Conservation (phyloP, 2,113 vertebrate genomes). For the Todiramphus saurophagus region DNA sequence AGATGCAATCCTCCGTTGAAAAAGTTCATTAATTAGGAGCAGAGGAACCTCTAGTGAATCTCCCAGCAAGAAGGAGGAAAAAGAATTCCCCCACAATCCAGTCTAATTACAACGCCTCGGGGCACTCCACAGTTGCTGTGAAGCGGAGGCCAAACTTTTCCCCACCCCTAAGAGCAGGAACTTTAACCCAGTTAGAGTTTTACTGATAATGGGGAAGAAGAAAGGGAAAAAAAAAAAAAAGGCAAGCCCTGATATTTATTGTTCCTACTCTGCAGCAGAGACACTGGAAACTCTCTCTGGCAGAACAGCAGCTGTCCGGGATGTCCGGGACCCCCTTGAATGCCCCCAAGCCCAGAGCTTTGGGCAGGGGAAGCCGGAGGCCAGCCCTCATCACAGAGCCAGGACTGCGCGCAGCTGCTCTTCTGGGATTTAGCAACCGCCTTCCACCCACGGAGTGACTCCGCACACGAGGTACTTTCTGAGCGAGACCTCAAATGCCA, state of each 20-base stretch:
- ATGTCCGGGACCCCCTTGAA: fast-evolving
- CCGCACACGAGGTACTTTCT: background rate
- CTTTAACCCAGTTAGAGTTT: slow-evolving; percentile 30
- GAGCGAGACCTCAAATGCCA: background rate
- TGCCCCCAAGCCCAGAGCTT: fast-evolving
- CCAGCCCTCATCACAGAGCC: background rate
- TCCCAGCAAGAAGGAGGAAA: background rate
- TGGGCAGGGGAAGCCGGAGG: background rate
- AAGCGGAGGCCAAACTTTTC: slow-evolving; percentile 5
- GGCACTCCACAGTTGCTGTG: background rate
- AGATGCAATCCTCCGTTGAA: background rate
- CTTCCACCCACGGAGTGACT: background rate
- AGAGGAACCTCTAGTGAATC: slow-evolving; percentile 27
- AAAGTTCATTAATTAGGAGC: slow-evolving; percentile 22
- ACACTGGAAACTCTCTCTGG: background rate
- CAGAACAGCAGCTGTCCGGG: fast-evolving
- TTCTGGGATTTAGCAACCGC: background rate
- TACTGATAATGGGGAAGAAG: background rate
- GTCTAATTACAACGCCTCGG: background rate
- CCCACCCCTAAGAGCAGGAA: slow-evolving; percentile 37
- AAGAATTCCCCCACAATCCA: background rate
- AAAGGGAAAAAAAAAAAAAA: background rate
- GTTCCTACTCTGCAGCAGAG: background rate
- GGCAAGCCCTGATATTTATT: background rate
- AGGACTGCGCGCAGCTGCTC: background rate